phyloP scores from a whole-genome alignment of 2,888 invertebrate genomes.

The Iselma pallidipennis region DNA sequence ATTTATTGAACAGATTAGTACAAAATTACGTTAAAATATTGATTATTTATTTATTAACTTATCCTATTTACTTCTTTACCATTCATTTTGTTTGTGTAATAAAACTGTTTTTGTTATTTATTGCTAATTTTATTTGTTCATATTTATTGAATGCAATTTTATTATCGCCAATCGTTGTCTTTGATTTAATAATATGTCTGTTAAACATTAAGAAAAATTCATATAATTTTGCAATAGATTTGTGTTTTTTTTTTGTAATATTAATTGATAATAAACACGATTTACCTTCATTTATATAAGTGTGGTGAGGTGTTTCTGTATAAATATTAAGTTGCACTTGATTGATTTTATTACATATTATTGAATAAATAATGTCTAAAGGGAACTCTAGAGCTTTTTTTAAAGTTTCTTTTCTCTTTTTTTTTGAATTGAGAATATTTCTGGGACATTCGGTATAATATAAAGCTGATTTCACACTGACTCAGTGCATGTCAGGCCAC shows the following conservation, averaged over 20 bases:
- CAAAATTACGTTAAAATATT: constrained; percentile 62
- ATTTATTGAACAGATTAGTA: constrained; percentile 75
- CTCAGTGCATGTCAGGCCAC: too few species aligned
- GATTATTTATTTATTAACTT: constrained; percentile 7
- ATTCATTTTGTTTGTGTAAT: background rate
- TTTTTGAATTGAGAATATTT: too few species aligned
- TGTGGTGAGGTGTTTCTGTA: background rate
- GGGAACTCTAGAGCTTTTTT: too few species aligned
- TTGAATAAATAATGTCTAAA: background rate
- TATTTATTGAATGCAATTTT: background rate
- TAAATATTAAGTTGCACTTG: background rate
- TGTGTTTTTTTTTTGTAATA: background rate
- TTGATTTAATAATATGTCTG: background rate
- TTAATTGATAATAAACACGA: background rate
- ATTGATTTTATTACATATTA: background rate
- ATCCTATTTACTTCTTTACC: background rate
- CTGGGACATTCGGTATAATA: too few species aligned
- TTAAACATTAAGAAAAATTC: background rate
- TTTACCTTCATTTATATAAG: background rate
- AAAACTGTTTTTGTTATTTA: background rate
- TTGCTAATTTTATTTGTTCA: constrained; percentile 5
- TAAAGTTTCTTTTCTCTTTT: too few species aligned
- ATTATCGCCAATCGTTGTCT: background rate
- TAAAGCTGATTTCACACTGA: too few species aligned
- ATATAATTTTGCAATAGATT: background rate